Conservation (phyloP, 2,113 vertebrate species). For the Noctilio leporinus region DNA sequence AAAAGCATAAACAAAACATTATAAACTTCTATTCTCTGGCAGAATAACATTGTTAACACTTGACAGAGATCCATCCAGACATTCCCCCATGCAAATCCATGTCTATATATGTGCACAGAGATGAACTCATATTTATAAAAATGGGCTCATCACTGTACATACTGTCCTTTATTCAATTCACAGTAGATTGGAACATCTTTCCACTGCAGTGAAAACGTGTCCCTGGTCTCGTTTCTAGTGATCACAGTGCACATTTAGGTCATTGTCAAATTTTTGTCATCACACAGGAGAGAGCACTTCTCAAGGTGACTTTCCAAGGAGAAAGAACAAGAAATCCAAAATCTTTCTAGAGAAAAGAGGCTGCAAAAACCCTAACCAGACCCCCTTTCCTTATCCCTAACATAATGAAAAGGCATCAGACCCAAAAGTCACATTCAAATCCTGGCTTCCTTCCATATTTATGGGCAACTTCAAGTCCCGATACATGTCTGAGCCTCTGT, state of each 20-base stretch:
- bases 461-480: neutral
- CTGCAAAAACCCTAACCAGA: neutral
- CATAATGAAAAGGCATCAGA: neutral
- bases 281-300: neutral
- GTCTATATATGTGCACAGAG: neutral
- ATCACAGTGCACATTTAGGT: neutral
- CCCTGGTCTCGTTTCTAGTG: neutral
- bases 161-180: neutral
- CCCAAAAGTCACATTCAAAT: neutral
- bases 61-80: neutral
- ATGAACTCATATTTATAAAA: slow-evolving; percentile 3
- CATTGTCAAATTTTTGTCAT: neutral
- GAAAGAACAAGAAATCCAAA: slow-evolving; percentile 4
- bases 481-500: neutral
- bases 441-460: neutral
- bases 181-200: neutral
- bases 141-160: neutral
- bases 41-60: neutral
- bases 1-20: slow-evolving; percentile 6
- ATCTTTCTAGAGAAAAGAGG: neutral
- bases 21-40: slow-evolving; percentile 22
- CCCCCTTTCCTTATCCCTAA: neutral
- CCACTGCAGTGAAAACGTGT: neutral
- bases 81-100: neutral
- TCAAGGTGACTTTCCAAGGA: neutral